Conservation (phyloP, 2,888 invertebrate species). For the Conistra vaccinii region DNA sequence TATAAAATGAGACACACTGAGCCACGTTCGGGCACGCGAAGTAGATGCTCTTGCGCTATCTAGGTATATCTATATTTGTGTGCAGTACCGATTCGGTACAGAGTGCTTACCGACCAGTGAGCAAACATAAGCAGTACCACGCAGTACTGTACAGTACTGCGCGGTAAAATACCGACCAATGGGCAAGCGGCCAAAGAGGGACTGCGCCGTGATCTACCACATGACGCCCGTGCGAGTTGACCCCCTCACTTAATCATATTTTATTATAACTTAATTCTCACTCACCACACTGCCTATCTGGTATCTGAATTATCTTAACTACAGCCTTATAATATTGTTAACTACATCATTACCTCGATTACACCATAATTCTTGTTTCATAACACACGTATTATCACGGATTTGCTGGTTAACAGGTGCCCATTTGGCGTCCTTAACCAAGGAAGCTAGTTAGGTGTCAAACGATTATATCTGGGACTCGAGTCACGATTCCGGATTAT, state of each 20-base stretch:
- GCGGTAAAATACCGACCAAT: too few species aligned
- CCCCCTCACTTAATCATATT: not conserved
- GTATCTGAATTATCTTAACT: conserved; percentile 20
- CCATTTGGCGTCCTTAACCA: conserved; percentile 59
- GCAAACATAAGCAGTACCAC: too few species aligned
- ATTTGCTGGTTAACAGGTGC: conserved; percentile 56
- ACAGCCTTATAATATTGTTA: conserved; percentile 24
- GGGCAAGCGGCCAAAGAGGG: too few species aligned
- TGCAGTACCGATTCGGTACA: too few species aligned
- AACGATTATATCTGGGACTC: conserved; percentile 64
- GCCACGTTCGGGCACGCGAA: too few species aligned
- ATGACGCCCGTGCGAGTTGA: too few species aligned
- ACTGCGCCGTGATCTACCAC: too few species aligned
- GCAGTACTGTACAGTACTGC: too few species aligned
- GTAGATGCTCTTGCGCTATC: too few species aligned
- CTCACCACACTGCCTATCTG: not conserved
- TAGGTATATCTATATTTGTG: too few species aligned
- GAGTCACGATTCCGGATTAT: conserved; percentile 73
- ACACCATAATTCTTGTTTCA: conserved; percentile 46
- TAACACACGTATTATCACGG: conserved; percentile 52
- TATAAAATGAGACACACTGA: too few species aligned
- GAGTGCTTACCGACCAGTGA: too few species aligned
- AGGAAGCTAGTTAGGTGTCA: conserved; percentile 66
- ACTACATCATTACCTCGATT: conserved; percentile 49
- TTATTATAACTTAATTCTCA: conserved; percentile 21